Percentiles rank a stretch among this genome's conserved stretches.
Evolutionary conservation across 2,797 vertebrate species (phyloP).

Genomic region (Spondyliosoma cantharus): DNA sequence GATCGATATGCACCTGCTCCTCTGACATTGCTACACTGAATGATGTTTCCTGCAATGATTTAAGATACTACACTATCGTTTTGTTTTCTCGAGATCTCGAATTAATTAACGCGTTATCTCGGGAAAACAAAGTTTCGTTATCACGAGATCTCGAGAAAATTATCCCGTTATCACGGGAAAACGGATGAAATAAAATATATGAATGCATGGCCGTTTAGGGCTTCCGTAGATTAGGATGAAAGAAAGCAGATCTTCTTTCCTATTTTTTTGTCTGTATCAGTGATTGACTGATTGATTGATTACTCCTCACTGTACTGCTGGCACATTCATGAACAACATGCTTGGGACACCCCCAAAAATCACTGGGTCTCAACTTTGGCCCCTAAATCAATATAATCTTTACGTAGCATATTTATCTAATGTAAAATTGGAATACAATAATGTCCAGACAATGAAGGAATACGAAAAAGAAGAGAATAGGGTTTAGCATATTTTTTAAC

Average conservation of each 20-base stretch:
- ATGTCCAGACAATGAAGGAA: not conserved
- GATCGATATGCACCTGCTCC: too few relatives aligned
- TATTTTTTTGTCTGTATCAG: not conserved
- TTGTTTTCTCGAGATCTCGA: too few relatives aligned
- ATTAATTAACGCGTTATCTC: too few relatives aligned
- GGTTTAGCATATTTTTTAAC: not conserved
- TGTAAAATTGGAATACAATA: not conserved
- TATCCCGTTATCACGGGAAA: too few relatives aligned
- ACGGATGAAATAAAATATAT: too few relatives aligned
- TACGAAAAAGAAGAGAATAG: not conserved
- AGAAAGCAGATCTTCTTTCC: not conserved
- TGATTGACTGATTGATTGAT: not conserved
- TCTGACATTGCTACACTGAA: too few relatives aligned
- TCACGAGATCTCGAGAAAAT: too few relatives aligned
- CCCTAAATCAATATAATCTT: not conserved
- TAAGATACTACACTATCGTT: too few relatives aligned
- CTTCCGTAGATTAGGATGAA: not conserved
- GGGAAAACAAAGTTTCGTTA: too few relatives aligned
- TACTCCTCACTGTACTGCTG: not conserved
- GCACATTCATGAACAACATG: not conserved
- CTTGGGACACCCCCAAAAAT: not conserved
- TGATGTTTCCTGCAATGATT: too few relatives aligned
- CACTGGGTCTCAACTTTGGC: not conserved
- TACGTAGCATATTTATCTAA: not conserved
- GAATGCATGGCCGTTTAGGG: too few relatives aligned